A percentile compares a stretch with the other conserved stretches of the same genome.
Conservation (phyloP, 2,113 vertebrate genomes). For the Mionectes macconnelli region DNA sequence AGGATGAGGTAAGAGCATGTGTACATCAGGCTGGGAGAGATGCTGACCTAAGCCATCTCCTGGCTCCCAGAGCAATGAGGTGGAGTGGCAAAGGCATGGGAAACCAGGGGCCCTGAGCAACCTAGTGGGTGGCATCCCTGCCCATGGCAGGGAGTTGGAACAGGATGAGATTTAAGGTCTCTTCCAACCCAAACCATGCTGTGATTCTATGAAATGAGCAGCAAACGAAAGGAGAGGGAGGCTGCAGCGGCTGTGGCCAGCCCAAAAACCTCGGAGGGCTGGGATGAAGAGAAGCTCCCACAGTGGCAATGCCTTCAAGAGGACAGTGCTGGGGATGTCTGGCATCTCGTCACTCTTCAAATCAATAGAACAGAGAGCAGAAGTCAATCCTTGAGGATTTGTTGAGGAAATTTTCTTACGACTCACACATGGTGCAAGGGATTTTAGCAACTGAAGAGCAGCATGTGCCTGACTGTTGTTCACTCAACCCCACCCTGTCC, state of each 20-base stretch:
- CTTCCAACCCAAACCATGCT: background rate
- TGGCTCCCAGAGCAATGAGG: background rate
- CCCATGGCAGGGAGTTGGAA: background rate
- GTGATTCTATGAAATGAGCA: background rate
- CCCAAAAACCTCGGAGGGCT: background rate
- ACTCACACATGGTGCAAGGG: background rate
- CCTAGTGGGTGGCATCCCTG: background rate
- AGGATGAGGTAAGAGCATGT: slow-evolving; percentile 23
- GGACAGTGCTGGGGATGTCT: too few relatives aligned
- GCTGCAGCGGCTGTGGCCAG: background rate
- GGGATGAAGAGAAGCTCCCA: background rate
- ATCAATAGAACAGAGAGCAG: background rate
- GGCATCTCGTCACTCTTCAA: background rate
- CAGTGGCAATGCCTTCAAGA: background rate
- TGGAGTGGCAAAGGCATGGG: background rate
- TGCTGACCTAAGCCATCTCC: slow-evolving; percentile 25
- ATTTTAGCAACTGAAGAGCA: background rate
- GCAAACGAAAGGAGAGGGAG: background rate
- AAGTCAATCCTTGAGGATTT: background rate
- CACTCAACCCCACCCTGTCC: background rate
- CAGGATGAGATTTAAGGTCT: background rate
- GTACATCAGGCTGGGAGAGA: background rate
- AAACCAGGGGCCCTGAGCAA: background rate
- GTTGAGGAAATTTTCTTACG: background rate
- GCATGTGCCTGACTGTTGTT: rapidly evolving